A percentile compares a stretch with the other conserved stretches of the same genome.
Evolutionary conservation across 2,113 vertebrate genomes (phyloP).

Genomic region (Nothobranchius kuhntae): DNA sequence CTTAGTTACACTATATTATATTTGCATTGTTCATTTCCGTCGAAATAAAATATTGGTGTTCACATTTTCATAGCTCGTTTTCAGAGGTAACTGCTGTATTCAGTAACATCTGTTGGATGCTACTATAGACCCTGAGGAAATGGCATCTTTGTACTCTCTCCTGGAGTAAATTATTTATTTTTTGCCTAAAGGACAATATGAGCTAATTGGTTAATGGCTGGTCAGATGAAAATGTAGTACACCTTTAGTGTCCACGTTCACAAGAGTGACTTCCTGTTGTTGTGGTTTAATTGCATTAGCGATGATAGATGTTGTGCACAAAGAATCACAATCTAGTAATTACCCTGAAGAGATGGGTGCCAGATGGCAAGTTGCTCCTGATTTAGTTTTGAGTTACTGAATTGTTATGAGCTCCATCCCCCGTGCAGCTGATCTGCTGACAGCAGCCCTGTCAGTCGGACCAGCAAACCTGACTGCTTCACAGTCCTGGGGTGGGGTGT

Average conservation of each 20-base stretch:
- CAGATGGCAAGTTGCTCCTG: slow-evolving; percentile 45
- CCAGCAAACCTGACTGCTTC: slow-evolving; percentile 22
- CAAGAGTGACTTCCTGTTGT: slow-evolving; percentile 6
- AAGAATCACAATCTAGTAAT: slow-evolving; percentile 54
- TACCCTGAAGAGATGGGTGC: slow-evolving; percentile 34
- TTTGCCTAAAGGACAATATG: slow-evolving; percentile 1
- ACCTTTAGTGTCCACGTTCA: slow-evolving; percentile 5
- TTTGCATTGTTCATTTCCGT: no score
- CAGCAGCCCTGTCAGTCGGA: slow-evolving; percentile 23
- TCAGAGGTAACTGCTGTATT: background rate
- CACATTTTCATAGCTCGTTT: background rate
- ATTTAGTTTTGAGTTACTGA: slow-evolving; percentile 33
- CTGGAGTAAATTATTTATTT: slow-evolving; percentile 5
- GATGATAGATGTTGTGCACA: slow-evolving; percentile 30
- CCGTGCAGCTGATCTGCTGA: slow-evolving; percentile 28
- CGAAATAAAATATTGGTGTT: no score
- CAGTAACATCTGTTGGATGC: background rate
- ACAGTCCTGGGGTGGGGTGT: slow-evolving; percentile 44
- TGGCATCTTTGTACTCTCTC: background rate
- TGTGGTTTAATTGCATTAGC: slow-evolving; percentile 14
- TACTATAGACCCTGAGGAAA: background rate
- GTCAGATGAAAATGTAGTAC: slow-evolving; percentile 11
- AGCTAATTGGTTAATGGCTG: slow-evolving; percentile 29
- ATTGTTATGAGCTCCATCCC: slow-evolving; percentile 28
- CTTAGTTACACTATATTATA: no score